Conservation (phyloP, 2,797 vertebrate species). For the Stomatorhinus walkeri region DNA sequence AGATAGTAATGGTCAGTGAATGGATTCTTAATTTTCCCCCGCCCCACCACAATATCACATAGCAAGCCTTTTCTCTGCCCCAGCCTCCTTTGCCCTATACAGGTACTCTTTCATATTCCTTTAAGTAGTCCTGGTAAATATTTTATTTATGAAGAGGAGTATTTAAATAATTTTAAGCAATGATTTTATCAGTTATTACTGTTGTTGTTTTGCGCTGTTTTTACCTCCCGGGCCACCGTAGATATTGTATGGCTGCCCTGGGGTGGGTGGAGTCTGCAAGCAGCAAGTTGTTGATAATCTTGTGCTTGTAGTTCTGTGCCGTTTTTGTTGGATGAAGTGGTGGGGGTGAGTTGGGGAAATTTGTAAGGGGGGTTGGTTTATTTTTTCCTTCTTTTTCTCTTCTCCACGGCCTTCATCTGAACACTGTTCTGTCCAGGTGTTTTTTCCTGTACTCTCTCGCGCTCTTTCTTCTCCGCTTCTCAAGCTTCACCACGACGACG, state of each 20-base stretch:
- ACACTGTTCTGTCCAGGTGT: constrained; percentile 51
- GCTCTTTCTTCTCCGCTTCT: constrained; percentile 42
- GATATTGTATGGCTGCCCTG: constrained; percentile 25
- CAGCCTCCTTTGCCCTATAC: neutral
- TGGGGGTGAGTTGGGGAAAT: constrained; percentile 24
- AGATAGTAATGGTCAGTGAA: constrained; percentile 57
- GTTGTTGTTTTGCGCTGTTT: constrained; percentile 45
- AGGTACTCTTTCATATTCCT: constrained; percentile 39
- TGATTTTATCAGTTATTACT: constrained; percentile 50
- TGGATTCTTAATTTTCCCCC: constrained; percentile 23
- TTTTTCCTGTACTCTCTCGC: constrained; percentile 40
- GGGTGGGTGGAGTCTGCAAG: constrained; percentile 15
- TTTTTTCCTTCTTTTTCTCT: neutral
- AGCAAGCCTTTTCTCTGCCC: constrained; percentile 39
- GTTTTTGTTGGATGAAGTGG: constrained; percentile 35
- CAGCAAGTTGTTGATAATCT: constrained; percentile 19
- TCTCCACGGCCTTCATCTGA: constrained; percentile 51
- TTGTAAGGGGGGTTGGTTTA: constrained; percentile 24
- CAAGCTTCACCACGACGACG: constrained; percentile 48
- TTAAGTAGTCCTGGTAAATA: constrained; percentile 57
- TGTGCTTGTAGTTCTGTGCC: constrained; percentile 46
- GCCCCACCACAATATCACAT: constrained; percentile 34
- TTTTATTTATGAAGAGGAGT: constrained; percentile 53
- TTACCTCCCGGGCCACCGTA: constrained; percentile 32
- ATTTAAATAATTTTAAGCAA: constrained; percentile 37